Percentiles rank a stretch among this genome's conserved stretches.
Conservation (phyloP, 2,113 vertebrate genomes). For the Chloropsis cyanopogon region DNA sequence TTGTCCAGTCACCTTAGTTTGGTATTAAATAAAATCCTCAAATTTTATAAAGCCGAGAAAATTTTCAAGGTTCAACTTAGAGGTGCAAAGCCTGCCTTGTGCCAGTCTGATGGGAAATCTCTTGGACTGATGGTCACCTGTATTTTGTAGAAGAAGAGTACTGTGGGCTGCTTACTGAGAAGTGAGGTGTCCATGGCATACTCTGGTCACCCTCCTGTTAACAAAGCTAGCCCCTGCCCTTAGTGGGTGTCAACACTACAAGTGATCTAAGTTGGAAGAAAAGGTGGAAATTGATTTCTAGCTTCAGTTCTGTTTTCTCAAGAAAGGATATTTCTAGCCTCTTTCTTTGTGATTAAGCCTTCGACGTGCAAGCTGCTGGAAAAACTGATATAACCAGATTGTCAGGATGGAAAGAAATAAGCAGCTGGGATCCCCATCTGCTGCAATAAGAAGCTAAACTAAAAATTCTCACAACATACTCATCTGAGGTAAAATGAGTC, state of each 20-base stretch:
- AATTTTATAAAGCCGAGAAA: background rate
- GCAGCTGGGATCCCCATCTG: constrained; percentile 67
- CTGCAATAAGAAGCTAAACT: constrained; percentile 45
- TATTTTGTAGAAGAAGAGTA: background rate
- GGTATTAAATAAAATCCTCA: background rate
- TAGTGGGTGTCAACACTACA: background rate
- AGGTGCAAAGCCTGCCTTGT: background rate
- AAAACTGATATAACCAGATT: constrained; percentile 65
- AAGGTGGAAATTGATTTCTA: background rate
- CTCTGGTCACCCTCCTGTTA: background rate
- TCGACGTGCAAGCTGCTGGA: background rate
- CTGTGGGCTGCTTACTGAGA: background rate
- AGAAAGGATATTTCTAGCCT: constrained; percentile 13
- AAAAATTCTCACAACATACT: constrained; percentile 32
- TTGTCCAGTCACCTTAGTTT: background rate
- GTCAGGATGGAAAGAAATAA: constrained; percentile 49
- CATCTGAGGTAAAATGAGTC: constrained; percentile 45
- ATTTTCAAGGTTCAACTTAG: background rate
- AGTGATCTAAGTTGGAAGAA: background rate
- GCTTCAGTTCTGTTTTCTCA: constrained; percentile 5
- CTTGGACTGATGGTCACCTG: background rate
- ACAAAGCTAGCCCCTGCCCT: background rate
- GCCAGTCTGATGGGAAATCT: background rate
- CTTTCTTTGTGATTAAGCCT: constrained; percentile 48
- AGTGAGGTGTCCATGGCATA: background rate